Evolutionary conservation across 2,113 vertebrate genomes (phyloP).

Genomic region (Nicator chloris): DNA sequence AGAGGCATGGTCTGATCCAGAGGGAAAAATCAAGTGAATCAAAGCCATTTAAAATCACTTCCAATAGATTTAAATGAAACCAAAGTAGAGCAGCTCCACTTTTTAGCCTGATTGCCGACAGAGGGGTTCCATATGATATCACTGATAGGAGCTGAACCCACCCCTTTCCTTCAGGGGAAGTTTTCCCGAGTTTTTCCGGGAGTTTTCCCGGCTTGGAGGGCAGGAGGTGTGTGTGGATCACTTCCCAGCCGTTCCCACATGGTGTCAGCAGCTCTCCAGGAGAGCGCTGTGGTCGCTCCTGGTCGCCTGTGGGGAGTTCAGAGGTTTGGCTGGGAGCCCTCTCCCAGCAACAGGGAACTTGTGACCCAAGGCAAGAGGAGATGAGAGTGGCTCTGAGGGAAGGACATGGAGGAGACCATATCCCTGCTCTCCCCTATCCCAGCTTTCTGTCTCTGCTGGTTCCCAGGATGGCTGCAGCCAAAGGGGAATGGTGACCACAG

Average conservation of each 20-base stretch:
- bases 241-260: conserved; percentile 16
- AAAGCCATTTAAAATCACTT: not conserved
- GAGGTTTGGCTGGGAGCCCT: not conserved
- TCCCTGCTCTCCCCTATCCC: not conserved
- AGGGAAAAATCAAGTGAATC: not conserved
- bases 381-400: not conserved
- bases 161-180: rapidly evolving
- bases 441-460: not conserved
- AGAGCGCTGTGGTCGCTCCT: not conserved
- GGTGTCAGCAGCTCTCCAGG: conserved; percentile 49
- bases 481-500: not conserved
- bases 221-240: not conserved
- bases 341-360: not conserved
- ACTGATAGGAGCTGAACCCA: rapidly evolving
- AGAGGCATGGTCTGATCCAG: not conserved
- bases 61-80: not conserved
- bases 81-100: not conserved
- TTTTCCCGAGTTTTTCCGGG: rapidly evolving
- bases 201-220: rapidly evolving
- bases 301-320: rapidly evolving
- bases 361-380: not conserved
- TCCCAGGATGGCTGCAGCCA: not conserved
- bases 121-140: not conserved
- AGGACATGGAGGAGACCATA: rapidly evolving
- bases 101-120: not conserved